Percentiles rank a stretch among this genome's conserved stretches.
phyloP scores from a whole-genome alignment of 2,113 vertebrate genomes.

The Odontophorus gujanensis region DNA sequence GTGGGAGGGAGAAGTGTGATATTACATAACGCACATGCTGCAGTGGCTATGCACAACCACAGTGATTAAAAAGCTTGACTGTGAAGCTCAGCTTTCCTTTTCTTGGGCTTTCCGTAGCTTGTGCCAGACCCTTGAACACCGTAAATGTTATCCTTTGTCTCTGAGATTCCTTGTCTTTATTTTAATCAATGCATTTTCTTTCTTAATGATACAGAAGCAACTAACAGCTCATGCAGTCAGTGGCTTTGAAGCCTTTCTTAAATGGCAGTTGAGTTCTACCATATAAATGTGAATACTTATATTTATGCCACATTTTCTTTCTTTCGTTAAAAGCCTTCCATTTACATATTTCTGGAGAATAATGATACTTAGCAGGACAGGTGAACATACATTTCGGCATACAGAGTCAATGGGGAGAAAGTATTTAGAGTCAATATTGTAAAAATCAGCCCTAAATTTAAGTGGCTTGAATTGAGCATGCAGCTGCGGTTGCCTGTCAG shows the following conservation, averaged over 20 bases:
- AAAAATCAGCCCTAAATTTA: conserved; percentile 63
- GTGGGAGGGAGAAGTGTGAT: conserved; percentile 59
- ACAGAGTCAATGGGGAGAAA: conserved; percentile 30
- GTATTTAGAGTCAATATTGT: conserved; percentile 43
- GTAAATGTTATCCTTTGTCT: conserved; percentile 39
- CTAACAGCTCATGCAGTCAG: not conserved
- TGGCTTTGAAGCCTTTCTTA: conserved; percentile 33
- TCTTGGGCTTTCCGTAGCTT: conserved; percentile 8
- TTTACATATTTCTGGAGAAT: conserved; percentile 58
- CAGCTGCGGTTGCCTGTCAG: conserved; percentile 64
- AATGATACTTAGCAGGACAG: conserved; percentile 64
- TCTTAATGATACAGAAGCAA: conserved; percentile 24
- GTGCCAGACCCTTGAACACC: conserved; percentile 13
- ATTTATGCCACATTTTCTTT: conserved; percentile 26
- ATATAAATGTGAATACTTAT: conserved; percentile 26
- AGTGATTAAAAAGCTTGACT: not conserved
- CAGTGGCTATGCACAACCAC: conserved; percentile 37
- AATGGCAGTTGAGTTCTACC: not conserved
- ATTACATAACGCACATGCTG: conserved; percentile 62
- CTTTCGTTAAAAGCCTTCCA: conserved; percentile 33
- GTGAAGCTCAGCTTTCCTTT: conserved; percentile 39
- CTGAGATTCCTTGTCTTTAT: conserved; percentile 11
- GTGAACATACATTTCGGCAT: conserved; percentile 48
- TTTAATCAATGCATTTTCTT: conserved; percentile 38
- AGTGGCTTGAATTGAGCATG: conserved; percentile 35